phyloP scores from a whole-genome alignment of 1,140 invertebrate genomes.

The Solenopsis fugax region DNA sequence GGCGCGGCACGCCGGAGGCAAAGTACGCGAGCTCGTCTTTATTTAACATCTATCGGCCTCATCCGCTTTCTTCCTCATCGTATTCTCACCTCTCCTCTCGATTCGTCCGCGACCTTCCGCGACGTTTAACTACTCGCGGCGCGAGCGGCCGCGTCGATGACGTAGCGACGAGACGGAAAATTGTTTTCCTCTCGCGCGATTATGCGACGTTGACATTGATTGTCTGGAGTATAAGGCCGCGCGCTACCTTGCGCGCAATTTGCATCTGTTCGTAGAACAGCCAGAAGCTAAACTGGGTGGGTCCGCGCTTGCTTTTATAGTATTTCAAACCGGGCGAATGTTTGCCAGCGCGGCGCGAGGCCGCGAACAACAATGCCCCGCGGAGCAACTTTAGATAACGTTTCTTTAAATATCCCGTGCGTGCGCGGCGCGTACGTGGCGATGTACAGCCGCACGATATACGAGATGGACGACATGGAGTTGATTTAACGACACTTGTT shows the following conservation, averaged over 20 bases:
- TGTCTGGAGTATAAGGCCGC: neutral
- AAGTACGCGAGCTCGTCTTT: constrained; percentile 22
- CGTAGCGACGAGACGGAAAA: constrained; percentile 19
- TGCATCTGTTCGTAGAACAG: neutral
- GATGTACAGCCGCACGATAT: constrained; percentile 38
- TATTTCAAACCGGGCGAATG: neutral
- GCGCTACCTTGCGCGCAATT: neutral
- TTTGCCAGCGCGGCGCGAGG: neutral
- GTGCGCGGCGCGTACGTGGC: constrained; percentile 1
- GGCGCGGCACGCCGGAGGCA: neutral
- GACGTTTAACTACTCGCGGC: constrained; percentile 29
- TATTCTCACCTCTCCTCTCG: neutral
- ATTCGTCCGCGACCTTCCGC: neutral
- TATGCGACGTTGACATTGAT: neutral
- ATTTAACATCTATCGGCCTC: constrained; percentile 49
- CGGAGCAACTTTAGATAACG: constrained; percentile 23
- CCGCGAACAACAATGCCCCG: neutral
- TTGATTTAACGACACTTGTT: constrained; percentile 65
- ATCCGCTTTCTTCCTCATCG: constrained; percentile 13
- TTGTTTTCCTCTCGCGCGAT: constrained; percentile 16
- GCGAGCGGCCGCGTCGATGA: neutral
- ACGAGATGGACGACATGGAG: constrained; percentile 51
- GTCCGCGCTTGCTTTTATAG: too few species aligned
- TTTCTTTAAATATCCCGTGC: constrained; percentile 46
- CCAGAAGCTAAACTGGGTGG: neutral